These are phyloP conservation scores for Erpornis zantholeuca DNA, from an alignment of 2,113 vertebrate genomes.

Conservation along the genomic window DNA sequence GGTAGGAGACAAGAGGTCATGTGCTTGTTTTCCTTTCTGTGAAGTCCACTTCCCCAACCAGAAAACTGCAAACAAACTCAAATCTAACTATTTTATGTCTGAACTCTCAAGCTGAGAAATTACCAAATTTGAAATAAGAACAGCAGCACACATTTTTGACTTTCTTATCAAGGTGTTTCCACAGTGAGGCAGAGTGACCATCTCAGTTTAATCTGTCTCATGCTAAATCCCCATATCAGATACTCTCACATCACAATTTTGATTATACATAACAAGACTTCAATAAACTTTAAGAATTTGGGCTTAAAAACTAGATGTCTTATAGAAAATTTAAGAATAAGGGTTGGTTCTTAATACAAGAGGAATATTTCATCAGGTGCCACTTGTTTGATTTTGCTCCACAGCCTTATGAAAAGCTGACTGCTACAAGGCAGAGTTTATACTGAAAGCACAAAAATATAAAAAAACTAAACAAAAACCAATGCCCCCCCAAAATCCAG, in stretches of 20 bases:
- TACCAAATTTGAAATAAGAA: neutral
- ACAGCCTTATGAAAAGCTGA: neutral
- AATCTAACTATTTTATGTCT: neutral
- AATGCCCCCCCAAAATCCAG: neutral
- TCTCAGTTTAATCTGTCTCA: neutral
- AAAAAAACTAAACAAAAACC: neutral
- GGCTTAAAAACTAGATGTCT: neutral
- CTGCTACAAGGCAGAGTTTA: neutral
- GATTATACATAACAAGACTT: neutral
- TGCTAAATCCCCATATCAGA: neutral
- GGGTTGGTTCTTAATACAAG: neutral
- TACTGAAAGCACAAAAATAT: neutral
- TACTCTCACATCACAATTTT: neutral
- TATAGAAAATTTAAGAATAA: neutral
- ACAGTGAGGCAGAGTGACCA: neutral
- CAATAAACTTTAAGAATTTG: neutral
- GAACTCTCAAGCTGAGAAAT: neutral
- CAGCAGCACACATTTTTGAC: neutral
- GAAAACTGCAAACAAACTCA: neutral
- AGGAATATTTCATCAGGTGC: fast-evolving
- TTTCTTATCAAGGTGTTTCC: neutral
- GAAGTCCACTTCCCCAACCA: neutral
- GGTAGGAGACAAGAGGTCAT: neutral
- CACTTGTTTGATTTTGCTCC: neutral
- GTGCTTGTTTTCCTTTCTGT: neutral